A percentile compares a stretch with the other conserved stretches of the same genome.
Conservation (phyloP, 2,113 vertebrate species). For the Sorex araneus region DNA sequence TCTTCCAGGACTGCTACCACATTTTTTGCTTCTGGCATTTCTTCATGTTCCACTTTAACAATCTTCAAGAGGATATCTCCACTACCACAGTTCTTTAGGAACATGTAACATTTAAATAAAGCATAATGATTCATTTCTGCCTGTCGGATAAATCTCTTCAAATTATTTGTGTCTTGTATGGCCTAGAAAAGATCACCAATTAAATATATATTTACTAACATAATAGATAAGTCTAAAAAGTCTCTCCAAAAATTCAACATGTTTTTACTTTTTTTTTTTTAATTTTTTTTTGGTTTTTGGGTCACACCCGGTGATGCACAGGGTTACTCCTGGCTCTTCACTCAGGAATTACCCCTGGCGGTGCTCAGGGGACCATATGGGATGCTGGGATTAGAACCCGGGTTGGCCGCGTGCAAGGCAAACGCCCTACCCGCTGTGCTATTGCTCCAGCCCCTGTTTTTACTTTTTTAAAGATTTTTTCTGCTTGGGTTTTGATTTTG, state of each 20-base stretch:
- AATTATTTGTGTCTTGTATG: slow-evolving; percentile 98
- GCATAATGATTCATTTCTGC: slow-evolving; percentile 98
- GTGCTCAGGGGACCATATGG: too few species aligned
- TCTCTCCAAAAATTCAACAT: neutral
- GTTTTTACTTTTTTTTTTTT: neutral
- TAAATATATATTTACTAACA: slow-evolving; percentile 55
- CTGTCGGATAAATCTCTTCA: slow-evolving; percentile 98
- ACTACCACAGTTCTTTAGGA: slow-evolving; percentile 97
- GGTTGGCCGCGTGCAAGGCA: too few species aligned
- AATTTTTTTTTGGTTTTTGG: too few species aligned
- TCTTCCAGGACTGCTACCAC: slow-evolving; percentile 96
- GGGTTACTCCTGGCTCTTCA: too few species aligned
- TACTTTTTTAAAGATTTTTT: neutral
- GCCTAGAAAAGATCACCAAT: slow-evolving; percentile 90
- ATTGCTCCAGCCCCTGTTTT: too few species aligned
- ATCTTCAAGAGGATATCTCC: slow-evolving; percentile 96
- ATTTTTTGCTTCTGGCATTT: slow-evolving; percentile 95
- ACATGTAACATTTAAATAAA: slow-evolving; percentile 96
- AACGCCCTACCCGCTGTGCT: too few species aligned
- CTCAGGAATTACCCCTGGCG: too few species aligned
- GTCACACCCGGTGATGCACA: too few species aligned
- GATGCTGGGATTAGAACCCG: too few species aligned
- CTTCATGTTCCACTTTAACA: slow-evolving; percentile 95
- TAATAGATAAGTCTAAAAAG: slow-evolving; percentile 53
- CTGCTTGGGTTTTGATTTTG: too few species aligned